phyloP scores from a whole-genome alignment of 1,140 invertebrate species.

The Xylocopa sonorina region DNA sequence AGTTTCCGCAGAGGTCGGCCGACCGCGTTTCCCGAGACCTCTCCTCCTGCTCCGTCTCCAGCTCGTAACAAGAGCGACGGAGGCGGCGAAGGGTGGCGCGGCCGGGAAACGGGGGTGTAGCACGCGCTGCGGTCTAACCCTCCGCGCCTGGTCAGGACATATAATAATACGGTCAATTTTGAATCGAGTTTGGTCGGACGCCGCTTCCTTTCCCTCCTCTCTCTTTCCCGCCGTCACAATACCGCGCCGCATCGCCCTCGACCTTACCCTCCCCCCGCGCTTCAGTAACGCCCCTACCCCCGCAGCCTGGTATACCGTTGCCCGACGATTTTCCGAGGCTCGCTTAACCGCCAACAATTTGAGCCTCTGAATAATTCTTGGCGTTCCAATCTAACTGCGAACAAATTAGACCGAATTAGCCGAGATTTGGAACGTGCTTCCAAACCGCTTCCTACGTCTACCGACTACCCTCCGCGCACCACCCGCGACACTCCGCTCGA shows the following conservation, averaged over 20 bases:
- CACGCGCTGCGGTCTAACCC: constrained; percentile 65
- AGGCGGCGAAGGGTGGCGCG: constrained; percentile 23
- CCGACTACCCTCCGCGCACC: not conserved
- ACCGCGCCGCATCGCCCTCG: constrained; percentile 54
- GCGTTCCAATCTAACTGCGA: constrained; percentile 80
- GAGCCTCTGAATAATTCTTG: constrained; percentile 79
- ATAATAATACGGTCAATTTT: constrained; percentile 79
- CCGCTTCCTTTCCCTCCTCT: constrained; percentile 44
- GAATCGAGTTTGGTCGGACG: constrained; percentile 73
- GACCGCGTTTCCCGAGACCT: constrained; percentile 65
- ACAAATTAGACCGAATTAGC: constrained; percentile 80
- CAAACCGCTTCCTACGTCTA: constrained; percentile 58
- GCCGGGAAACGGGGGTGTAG: constrained; percentile 44
- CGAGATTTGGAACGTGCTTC: constrained; percentile 74
- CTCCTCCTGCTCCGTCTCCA: constrained; percentile 40
- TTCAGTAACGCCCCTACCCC: constrained; percentile 54
- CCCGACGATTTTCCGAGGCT: constrained; percentile 72
- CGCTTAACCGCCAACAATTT: constrained; percentile 79
- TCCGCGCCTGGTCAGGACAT: constrained; percentile 67
- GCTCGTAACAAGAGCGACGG: constrained; percentile 45
- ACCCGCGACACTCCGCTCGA: not conserved
- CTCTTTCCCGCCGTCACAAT: constrained; percentile 48
- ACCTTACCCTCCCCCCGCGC: constrained; percentile 51
- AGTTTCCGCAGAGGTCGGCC: constrained; percentile 70
- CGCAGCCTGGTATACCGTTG: constrained; percentile 53